Percentiles rank a stretch among this genome's conserved stretches.
Conservation (phyloP, 2,888 invertebrate genomes). For the Heliconius cydno region DNA sequence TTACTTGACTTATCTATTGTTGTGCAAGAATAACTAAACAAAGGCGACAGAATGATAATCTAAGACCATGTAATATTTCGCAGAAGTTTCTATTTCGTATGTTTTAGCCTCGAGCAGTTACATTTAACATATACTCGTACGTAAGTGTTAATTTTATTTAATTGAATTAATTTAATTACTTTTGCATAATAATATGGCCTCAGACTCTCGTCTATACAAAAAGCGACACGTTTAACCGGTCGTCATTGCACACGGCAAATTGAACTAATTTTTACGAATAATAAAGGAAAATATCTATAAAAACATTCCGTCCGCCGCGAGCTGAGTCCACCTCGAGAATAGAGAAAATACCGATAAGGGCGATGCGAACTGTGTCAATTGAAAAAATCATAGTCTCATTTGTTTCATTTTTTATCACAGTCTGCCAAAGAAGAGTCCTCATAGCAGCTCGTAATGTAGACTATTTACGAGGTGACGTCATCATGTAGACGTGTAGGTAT, state of each 20-base stretch:
- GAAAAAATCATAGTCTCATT: slow-evolving; percentile 30
- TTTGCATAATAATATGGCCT: slow-evolving; percentile 25
- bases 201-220: not conserved
- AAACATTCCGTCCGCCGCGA: not conserved
- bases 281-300: slow-evolving; percentile 15
- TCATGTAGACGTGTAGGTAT: slow-evolving; percentile 2
- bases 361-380: slow-evolving; percentile 6
- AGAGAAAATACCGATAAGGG: slow-evolving; percentile 4
- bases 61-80: slow-evolving; percentile 2
- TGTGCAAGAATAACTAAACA: not conserved
- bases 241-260: slow-evolving; percentile 22
- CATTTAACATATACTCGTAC: slow-evolving; percentile 9
- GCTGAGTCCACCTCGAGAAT: slow-evolving; percentile 5
- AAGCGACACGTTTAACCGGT: slow-evolving; percentile 28
- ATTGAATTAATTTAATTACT: slow-evolving; percentile 26
- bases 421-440: slow-evolving; percentile 12
- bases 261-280: slow-evolving; percentile 10
- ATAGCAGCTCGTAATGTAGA: slow-evolving; percentile 22
- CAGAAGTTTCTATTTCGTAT: slow-evolving; percentile 12
- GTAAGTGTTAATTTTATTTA: slow-evolving; percentile 21
- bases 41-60: not conserved
- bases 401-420: slow-evolving; percentile 30
- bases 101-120: slow-evolving; percentile 7
- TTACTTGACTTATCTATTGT: not conserved
- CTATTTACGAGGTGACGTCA: slow-evolving; percentile 39